These are phyloP conservation scores for Epinephelus moara DNA, from an alignment of 2,113 vertebrate species.

Conservation along the genomic window DNA sequence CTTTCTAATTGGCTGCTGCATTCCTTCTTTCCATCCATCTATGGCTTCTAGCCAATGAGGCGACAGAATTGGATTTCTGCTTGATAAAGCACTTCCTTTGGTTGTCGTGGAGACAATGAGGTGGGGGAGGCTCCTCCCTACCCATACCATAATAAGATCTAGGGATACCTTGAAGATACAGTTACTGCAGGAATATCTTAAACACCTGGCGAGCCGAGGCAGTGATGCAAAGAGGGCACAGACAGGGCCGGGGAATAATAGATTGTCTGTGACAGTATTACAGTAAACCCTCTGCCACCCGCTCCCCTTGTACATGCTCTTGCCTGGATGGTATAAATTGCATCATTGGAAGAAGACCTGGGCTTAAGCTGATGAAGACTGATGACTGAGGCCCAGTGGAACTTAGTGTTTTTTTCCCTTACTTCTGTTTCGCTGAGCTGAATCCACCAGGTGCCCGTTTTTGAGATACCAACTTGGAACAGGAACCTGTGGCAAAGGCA, in stretches of 20 bases:
- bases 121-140: conserved; percentile 36
- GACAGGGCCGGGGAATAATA: conserved; percentile 38
- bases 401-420: conserved; percentile 44
- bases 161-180: conserved; percentile 45
- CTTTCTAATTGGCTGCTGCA: conserved; percentile 77
- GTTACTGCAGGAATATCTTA: conserved; percentile 32
- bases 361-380: conserved; percentile 58
- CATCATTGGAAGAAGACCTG: conserved; percentile 23
- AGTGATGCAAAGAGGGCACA: conserved; percentile 44
- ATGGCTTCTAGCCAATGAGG: conserved; percentile 79
- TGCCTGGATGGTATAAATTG: conserved; percentile 30
- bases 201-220: conserved; percentile 39
- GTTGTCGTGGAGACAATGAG: conserved; percentile 69
- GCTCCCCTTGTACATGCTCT: conserved; percentile 32
- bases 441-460: conserved; percentile 26
- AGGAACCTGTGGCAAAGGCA: conserved; percentile 26
- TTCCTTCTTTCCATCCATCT: conserved; percentile 69
- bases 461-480: conserved; percentile 12
- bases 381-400: conserved; percentile 37
- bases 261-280: conserved; percentile 46
- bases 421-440: conserved; percentile 40
- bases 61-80: conserved; percentile 81
- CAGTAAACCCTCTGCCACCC: conserved; percentile 45
- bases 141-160: conserved; percentile 51
- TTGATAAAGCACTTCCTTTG: conserved; percentile 80